These are phyloP conservation scores for Myotis brandtii DNA, from an alignment of 2,113 vertebrate species.

Conservation along the genomic window DNA sequence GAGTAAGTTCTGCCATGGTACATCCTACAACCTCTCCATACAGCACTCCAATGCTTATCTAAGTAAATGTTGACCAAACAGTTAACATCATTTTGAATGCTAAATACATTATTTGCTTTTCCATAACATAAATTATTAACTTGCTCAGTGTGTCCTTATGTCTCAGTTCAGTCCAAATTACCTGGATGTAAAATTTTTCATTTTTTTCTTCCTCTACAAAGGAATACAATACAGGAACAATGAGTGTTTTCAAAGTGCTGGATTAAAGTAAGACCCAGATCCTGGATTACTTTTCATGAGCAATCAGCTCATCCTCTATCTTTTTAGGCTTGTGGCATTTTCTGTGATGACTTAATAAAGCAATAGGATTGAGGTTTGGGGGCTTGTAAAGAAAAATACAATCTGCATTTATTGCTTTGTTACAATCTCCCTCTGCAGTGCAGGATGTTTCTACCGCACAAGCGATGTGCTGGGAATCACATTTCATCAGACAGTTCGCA, in stretches of 20 bases:
- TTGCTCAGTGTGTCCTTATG: not conserved
- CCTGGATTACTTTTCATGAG: not conserved
- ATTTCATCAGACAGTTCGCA: not conserved
- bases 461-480: constrained; percentile 1
- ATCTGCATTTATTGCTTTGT: constrained; percentile 30
- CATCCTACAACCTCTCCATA: not conserved
- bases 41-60: not conserved
- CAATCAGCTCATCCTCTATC: not conserved
- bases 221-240: not conserved
- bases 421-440: constrained; percentile 2
- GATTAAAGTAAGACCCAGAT: not conserved
- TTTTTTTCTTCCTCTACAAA: not conserved
- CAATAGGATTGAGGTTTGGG: constrained; percentile 20
- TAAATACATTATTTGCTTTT: not conserved
- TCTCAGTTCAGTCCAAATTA: not conserved
- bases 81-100: not conserved
- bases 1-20: not conserved
- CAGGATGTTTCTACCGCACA: not conserved
- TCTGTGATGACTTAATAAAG: not conserved
- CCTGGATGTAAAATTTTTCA: not conserved
- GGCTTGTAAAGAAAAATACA: constrained; percentile 59
- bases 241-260: not conserved
- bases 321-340: not conserved
- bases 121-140: not conserved
- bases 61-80: not conserved